Base-by-base conservation (phyloP, 2,113 vertebrate genomes). In the human region DNA sequence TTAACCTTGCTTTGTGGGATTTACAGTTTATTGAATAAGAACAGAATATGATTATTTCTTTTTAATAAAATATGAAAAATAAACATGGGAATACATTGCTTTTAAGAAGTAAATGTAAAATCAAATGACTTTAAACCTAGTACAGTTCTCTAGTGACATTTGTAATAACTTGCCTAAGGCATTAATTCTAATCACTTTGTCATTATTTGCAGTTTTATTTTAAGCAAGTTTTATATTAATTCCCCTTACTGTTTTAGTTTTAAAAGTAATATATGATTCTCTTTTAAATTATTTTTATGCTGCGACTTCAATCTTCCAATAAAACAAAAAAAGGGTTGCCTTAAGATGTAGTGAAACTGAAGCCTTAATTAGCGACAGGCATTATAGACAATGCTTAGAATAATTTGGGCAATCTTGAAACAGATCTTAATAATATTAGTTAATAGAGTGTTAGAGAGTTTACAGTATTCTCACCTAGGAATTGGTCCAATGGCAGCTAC, bases 121-220 rank as follows among this genome's bases (percentile, higher is more conserved):
- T 72, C 38, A 94, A 45, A 79, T 61, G 35, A 43, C 61, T 43
- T 92, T 61, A 87, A 43, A 89, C 14, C 5, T 22, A 10, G 10
- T 59, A 27, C 8, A 38, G 6, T 45, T 80, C 13, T 50, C 25
- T 78, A 57, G 61, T 30, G 38, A 35, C 8, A 80, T 92, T 86
- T 95, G 18, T 50, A 85, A 35, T 84, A 70, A 92, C 10, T 83
- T 91, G 1, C 5, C 48, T 94, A 40, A 70, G 61, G 18, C 25
- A 66, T 86, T 93, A 27, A 61, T 94, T 93, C 13, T 38, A 79
- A 90, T 40, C 5, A 43, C 5, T 70, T 50, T 88, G 27, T 84
- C 14, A 81, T 73, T 59, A 92, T 85, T 66, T 95, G 35, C 45
- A 43, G 8, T 94, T 85, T 86, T 93, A 45, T 92, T 89, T 93